Percentiles rank a stretch among this genome's conserved stretches.
Conservation (phyloP, 2,113 vertebrate species). For the Castor canadensis region DNA sequence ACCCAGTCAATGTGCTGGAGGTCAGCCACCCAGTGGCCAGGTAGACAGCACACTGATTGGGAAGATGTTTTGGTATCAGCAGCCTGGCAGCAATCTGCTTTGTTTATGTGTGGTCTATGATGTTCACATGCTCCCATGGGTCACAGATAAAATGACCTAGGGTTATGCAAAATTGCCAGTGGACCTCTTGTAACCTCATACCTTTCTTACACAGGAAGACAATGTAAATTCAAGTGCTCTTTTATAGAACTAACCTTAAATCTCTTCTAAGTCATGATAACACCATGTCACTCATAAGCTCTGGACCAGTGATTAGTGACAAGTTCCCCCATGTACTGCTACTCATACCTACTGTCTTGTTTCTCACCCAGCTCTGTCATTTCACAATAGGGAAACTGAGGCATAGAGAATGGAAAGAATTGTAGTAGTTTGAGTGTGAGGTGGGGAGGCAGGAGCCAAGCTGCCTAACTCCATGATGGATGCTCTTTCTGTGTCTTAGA, state of each 20-base stretch:
- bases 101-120: background rate
- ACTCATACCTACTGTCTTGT: background rate
- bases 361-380: background rate
- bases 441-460: background rate
- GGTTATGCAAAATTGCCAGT: slow-evolving; percentile 43
- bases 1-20: background rate
- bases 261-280: slow-evolving; percentile 6
- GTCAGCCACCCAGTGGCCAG: background rate
- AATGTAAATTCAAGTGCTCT: background rate
- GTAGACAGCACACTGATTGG: background rate
- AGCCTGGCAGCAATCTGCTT: background rate
- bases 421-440: background rate
- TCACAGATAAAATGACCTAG: slow-evolving; percentile 38
- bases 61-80: background rate
- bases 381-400: background rate
- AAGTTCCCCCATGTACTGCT: background rate
- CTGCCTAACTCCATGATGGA: background rate
- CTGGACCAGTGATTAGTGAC: background rate
- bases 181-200: background rate
- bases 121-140: background rate
- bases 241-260: slow-evolving; percentile 29
- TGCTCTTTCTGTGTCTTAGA: background rate
- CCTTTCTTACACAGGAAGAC: slow-evolving; percentile 24
- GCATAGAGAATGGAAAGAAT: background rate
- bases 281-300: background rate